Percentiles rank a stretch among this genome's conserved stretches.
Evolutionary conservation across 2,113 vertebrate genomes (phyloP).

Genomic region (Myxocyprinus asiaticus): DNA sequence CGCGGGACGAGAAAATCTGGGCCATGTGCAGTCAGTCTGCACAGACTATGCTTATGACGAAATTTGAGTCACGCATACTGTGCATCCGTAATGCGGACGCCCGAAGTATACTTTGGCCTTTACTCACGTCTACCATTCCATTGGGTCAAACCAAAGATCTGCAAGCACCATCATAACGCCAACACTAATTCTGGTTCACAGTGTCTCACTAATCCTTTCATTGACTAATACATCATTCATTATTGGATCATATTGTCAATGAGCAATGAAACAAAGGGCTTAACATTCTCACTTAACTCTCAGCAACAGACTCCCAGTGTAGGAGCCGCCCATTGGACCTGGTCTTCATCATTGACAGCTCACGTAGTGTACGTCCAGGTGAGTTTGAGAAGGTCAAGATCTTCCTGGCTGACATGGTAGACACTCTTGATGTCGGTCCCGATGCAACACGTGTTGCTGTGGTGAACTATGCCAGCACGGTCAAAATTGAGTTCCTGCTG

Average conservation of each 20-base stretch:
- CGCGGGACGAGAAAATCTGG: not conserved
- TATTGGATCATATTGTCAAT: not conserved
- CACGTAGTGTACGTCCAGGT: slow-evolving; percentile 84
- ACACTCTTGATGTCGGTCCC: slow-evolving; percentile 82
- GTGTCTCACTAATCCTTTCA: slow-evolving; percentile 17
- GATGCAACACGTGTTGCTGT: slow-evolving; percentile 82
- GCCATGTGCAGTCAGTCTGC: too few species aligned
- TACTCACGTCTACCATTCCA: not conserved
- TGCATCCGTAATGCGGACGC: too few species aligned
- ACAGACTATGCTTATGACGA: too few species aligned
- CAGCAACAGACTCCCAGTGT: slow-evolving; percentile 77
- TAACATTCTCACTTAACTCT: slow-evolving; percentile 47
- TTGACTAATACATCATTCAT: not conserved
- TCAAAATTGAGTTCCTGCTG: slow-evolving; percentile 89
- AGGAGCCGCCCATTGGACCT: slow-evolving; percentile 87
- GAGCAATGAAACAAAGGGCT: slow-evolving; percentile 3
- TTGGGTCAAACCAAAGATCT: not conserved
- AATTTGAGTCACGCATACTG: too few species aligned
- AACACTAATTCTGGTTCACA: not conserved
- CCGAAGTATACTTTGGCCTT: not conserved
- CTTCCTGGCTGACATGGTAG: slow-evolving; percentile 86
- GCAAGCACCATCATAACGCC: not conserved
- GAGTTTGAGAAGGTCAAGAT: slow-evolving; percentile 92
- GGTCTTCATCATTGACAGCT: slow-evolving; percentile 93
- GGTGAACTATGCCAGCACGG: slow-evolving; percentile 91